These are phyloP conservation scores for Sebastes umbrosus DNA, from an alignment of 2,797 vertebrate species.

Conservation along the genomic window DNA sequence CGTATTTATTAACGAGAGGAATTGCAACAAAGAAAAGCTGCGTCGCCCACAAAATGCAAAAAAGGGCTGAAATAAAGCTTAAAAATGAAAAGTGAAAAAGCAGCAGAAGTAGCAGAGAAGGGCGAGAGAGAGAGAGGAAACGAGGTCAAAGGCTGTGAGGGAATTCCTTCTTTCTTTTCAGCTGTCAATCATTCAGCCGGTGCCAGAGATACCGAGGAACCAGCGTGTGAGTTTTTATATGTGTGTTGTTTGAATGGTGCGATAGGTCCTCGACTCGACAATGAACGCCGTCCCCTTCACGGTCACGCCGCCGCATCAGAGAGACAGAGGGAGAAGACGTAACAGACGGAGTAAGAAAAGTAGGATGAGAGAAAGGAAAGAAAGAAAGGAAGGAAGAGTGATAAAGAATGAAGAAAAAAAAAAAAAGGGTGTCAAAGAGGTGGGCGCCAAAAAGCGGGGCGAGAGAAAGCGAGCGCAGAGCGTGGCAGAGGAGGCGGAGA, in stretches of 20 bases:
- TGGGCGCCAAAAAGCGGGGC: slow-evolving; percentile 17
- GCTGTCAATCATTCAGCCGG: slow-evolving; percentile 71
- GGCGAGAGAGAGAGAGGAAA: slow-evolving; percentile 60
- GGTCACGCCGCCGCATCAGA: slow-evolving; percentile 74
- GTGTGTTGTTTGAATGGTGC: slow-evolving; percentile 61
- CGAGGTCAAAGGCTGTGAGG: slow-evolving; percentile 76
- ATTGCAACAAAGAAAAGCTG: not conserved
- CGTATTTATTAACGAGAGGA: rapidly evolving
- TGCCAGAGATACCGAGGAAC: slow-evolving; percentile 76
- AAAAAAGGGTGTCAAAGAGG: not conserved
- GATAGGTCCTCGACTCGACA: slow-evolving; percentile 70
- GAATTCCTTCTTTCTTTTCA: slow-evolving; percentile 78
- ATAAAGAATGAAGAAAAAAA: not conserved
- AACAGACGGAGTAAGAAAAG: slow-evolving; percentile 6
- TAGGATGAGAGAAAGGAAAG: slow-evolving; percentile 3
- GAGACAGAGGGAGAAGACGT: slow-evolving; percentile 30
- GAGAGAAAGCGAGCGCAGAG: slow-evolving; percentile 62
- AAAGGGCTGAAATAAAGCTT: slow-evolving; percentile 17
- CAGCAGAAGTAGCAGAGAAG: not conserved
- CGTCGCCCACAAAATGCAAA: not conserved
- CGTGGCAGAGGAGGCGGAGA: slow-evolving; percentile 66
- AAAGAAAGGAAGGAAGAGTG: not conserved
- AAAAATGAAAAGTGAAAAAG: slow-evolving; percentile 35
- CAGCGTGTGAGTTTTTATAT: slow-evolving; percentile 42
- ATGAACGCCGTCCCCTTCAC: slow-evolving; percentile 73